Conservation (phyloP, 2,113 vertebrate species). For the Bubo bubo region DNA sequence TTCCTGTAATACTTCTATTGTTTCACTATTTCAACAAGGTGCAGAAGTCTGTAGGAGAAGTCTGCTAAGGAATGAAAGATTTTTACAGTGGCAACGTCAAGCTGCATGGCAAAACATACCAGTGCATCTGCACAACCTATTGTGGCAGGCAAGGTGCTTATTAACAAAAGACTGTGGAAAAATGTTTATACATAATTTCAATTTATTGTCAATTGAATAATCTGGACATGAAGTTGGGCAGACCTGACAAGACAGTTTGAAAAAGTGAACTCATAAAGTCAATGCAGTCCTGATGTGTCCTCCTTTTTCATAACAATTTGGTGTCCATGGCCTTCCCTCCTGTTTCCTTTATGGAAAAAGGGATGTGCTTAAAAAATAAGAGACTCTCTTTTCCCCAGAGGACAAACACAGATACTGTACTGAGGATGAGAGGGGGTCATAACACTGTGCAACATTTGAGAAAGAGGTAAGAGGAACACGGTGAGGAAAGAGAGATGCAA, state of each 20-base stretch:
- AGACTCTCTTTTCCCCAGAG: neutral
- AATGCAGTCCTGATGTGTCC: fast-evolving
- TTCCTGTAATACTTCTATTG: neutral
- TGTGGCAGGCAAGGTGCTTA: neutral
- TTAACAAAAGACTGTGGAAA: neutral
- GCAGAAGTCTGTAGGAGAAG: neutral
- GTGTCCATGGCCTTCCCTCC: neutral
- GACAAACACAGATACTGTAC: neutral
- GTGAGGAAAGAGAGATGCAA: neutral
- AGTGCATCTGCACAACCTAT: neutral
- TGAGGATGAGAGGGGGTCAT: neutral
- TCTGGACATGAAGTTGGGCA: neutral
- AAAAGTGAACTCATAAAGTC: neutral
- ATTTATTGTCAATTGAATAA: neutral
- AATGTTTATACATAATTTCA: neutral
- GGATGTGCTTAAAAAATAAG: neutral
- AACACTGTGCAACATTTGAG: neutral
- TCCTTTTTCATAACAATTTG: neutral
- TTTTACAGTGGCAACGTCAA: neutral
- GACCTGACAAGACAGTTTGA: neutral
- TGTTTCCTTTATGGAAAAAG: neutral
- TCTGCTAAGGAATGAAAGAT: neutral
- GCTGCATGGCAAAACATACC: neutral
- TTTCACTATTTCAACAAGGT: neutral
- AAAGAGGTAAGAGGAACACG: neutral